These are phyloP conservation scores for Nymphalis polychloros DNA, from an alignment of 2,888 invertebrate genomes.

Conservation along the genomic window DNA sequence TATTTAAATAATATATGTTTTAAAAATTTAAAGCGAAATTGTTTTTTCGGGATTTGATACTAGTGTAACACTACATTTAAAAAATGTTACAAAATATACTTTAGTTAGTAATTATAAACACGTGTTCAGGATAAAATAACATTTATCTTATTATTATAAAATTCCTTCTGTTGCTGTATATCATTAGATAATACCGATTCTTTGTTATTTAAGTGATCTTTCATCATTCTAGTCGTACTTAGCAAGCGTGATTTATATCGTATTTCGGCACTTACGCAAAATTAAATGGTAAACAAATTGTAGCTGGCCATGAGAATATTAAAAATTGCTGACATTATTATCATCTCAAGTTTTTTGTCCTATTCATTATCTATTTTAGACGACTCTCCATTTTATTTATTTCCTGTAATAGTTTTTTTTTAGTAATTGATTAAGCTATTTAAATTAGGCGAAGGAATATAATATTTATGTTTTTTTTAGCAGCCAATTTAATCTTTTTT, in stretches of 20 bases:
- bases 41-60: too few species aligned
- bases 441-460: too few species aligned
- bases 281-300: slow-evolving; percentile 5
- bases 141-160: not conserved
- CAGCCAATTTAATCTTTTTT: too few species aligned
- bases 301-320: slow-evolving; percentile 1
- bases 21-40: too few species aligned
- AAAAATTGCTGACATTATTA: not conserved
- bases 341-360: not conserved
- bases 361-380: not conserved
- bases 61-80: not conserved
- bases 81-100: too few species aligned
- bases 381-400: too few species aligned
- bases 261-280: not conserved
- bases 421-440: too few species aligned
- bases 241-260: not conserved
- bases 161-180: not conserved
- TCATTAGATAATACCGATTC: not conserved
- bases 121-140: not conserved
- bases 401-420: too few species aligned
- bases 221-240: not conserved
- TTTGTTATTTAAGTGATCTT: not conserved
- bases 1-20: too few species aligned
- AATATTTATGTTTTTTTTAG: too few species aligned
- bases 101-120: not conserved